A percentile compares a stretch with the other conserved stretches of the same genome.
These are phyloP conservation scores for Nomada ferruginata DNA, from an alignment of 2,888 invertebrate genomes.

Conservation along the genomic window DNA sequence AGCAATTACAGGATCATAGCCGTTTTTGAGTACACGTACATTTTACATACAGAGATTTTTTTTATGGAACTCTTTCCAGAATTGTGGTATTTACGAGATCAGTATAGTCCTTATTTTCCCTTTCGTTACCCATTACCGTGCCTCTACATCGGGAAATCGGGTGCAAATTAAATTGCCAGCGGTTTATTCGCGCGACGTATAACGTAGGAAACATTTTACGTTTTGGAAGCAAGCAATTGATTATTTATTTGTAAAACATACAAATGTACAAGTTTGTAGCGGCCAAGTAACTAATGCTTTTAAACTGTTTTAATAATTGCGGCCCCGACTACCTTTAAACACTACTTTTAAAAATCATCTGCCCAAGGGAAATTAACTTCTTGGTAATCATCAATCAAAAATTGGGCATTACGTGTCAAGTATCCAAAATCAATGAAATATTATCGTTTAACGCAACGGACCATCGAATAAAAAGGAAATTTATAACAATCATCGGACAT, in stretches of 20 bases:
- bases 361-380: background rate
- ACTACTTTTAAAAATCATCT: background rate
- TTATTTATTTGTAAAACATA: background rate
- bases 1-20: conserved; percentile 4
- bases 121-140: conserved; percentile 77
- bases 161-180: conserved; percentile 29
- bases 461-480: background rate
- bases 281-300: background rate
- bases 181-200: background rate
- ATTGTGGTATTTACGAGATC: conserved; percentile 39
- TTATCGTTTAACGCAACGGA: background rate
- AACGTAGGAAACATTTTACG: background rate
- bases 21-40: background rate
- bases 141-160: conserved; percentile 42
- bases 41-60: background rate
- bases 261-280: background rate
- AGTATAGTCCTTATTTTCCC: conserved; percentile 74
- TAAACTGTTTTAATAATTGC: background rate
- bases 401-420: too few relatives aligned
- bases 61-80: conserved; percentile 1
- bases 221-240: background rate
- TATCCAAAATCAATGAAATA: background rate
- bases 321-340: background rate
- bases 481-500: background rate
- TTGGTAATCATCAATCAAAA: background rate